Percentiles rank a stretch among this genome's conserved stretches.
phyloP scores from a whole-genome alignment of 2,113 vertebrate genomes.

The Salvelinus sp. region DNA sequence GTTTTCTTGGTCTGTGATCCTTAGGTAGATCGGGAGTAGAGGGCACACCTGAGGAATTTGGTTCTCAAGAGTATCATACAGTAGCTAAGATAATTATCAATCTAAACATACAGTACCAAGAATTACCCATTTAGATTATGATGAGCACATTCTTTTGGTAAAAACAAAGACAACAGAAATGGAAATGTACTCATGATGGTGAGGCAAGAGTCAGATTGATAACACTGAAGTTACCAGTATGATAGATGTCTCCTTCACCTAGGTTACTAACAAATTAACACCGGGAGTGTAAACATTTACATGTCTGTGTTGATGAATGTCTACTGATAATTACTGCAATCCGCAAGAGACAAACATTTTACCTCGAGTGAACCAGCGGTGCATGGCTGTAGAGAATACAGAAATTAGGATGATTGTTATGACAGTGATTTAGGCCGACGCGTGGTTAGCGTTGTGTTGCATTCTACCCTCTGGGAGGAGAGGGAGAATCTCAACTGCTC shows the following conservation, averaged over 20 bases:
- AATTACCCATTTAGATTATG: not conserved
- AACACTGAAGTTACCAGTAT: not conserved
- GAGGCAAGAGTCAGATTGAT: not conserved
- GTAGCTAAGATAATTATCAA: slow-evolving; percentile 32
- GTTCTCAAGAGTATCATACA: slow-evolving; percentile 25
- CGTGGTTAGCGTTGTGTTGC: slow-evolving; percentile 30
- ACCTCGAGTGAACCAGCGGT: not conserved
- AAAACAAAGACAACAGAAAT: not conserved
- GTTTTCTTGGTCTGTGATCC: slow-evolving; percentile 26
- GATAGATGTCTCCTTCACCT: slow-evolving; percentile 15
- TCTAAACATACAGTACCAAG: slow-evolving; percentile 9
- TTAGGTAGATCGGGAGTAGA: slow-evolving; percentile 30
- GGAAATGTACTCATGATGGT: not conserved
- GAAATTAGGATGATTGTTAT: slow-evolving; percentile 19
- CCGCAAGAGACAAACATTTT: slow-evolving; percentile 20
- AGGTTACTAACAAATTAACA: slow-evolving; percentile 24
- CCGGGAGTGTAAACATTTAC: slow-evolving; percentile 3
- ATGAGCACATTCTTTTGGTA: slow-evolving; percentile 9
- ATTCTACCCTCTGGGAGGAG: slow-evolving; percentile 13
- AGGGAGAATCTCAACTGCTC: slow-evolving; percentile 29
- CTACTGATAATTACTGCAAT: slow-evolving; percentile 10
- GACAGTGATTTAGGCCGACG: slow-evolving; percentile 55
- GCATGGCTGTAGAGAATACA: slow-evolving; percentile 27
- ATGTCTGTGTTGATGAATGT: slow-evolving; percentile 12
- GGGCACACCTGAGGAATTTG: slow-evolving; percentile 38